Evolutionary conservation across 2,888 invertebrate genomes (phyloP), one percentile per base, ranked within the genome.

Genomic region (Harpagoxenus sublaevis): DNA sequence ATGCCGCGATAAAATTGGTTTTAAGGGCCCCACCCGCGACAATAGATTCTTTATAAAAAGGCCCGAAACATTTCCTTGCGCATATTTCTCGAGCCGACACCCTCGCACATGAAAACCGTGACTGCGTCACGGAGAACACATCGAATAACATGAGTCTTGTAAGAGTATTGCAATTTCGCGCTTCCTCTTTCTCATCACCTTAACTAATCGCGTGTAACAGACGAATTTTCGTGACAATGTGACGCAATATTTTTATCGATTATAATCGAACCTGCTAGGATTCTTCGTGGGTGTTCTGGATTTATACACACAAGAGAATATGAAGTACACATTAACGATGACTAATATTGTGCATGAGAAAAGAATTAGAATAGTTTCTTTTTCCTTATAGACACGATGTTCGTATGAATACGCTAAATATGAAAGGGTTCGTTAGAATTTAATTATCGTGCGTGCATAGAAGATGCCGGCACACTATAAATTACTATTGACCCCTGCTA

Each of bases 1-100:
- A 94, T 93, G 87, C 88, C 89, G 84, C 89, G 84, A 39, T 91
- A 93, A 92, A 93, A 94, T 94, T 93, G 94, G 90, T 92, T 92
- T 90, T 89, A 89, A 88, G 89, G 87, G 88, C 85, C 91, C 92
- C 91, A 92, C 91, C 93, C 91, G 92, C 91, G 92, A 88, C 87
- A 91, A 87, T 89, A 31, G 73, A 51, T 65, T 78, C 92, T 39
- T 93, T 84, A 75, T 92, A 92, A 94, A 94, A 93, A 93, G 93
- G 92, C 92, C 85, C 83, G 74, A 42, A 87, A 81, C 75, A 86
- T 89, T 90, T 90, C 84, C 88, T 86, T 60, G 6, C 45, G 42
- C 12, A 53, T 23, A 28, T 68, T 66, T 78, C 53, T 55, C 35
- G 48, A 65, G 68, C n/a, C 79, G 28, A 48, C 73, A 60, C 74